phyloP scores from a whole-genome alignment of 2,888 invertebrate species.

The Tenthredo scrophulariae region DNA sequence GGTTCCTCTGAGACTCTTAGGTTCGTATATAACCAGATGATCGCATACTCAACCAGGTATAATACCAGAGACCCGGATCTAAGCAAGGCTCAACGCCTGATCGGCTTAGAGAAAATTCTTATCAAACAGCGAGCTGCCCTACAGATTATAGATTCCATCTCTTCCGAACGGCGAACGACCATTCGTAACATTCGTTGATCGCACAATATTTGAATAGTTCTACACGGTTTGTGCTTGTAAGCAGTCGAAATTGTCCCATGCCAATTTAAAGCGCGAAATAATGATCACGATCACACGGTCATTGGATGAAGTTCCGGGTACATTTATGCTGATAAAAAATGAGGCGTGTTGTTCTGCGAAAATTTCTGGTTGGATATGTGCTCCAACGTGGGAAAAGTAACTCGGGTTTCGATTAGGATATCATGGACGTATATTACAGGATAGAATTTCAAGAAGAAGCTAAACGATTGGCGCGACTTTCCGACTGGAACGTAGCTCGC shows the following conservation, averaged over 20 bases:
- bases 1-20: conserved; percentile 80
- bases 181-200: background rate
- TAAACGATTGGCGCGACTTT: conserved; percentile 84
- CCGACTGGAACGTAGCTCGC: conserved; percentile 86
- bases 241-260: background rate
- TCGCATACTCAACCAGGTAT: conserved; percentile 20
- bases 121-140: conserved; percentile 34
- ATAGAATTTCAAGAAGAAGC: conserved; percentile 88
- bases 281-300: background rate
- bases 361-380: background rate
- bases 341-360: background rate
- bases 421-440: conserved; percentile 72
- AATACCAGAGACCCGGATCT: background rate
- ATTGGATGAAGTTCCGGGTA: background rate
- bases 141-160: conserved; percentile 38
- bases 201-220: background rate
- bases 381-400: background rate
- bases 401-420: conserved; percentile 15
- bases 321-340: background rate
- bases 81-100: conserved; percentile 43
- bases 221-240: background rate
- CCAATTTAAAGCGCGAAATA: background rate
- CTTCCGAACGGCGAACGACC: background rate
- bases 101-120: conserved; percentile 32
- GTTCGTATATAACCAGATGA: conserved; percentile 64